Evolutionary conservation across 2,888 invertebrate species (phyloP), one percentile per base, ranked within the genome.

Genomic region (Torymus texanus): DNA sequence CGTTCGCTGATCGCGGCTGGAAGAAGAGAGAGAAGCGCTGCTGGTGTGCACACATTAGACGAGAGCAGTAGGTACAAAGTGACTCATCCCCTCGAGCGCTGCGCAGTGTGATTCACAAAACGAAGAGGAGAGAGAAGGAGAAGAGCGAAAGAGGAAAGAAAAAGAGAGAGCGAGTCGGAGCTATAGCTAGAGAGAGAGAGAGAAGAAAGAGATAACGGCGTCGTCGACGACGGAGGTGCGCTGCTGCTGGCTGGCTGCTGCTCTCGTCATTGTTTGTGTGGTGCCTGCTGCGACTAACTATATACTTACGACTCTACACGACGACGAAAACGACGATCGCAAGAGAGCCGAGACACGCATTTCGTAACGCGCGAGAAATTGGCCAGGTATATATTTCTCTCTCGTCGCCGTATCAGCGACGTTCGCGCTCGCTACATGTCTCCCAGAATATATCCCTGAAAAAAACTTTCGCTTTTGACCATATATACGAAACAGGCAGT

Each of bases 291-390:
- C 53, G 68, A 70, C 41, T 41, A 41, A 5, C 41, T 41, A 41
- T 41, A 41, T 8, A 1, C 1, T 1, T 41, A 21, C 21, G 21
- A 21, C 41, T 29, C 3, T 29, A 29, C 8, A 5, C 29, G 29
- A 29, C 29, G 29, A 41, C 41, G 41, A 41, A 41, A 8, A 41
- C 41, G 41, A 41, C 41, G 41, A 41, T 8, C 8, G 8, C 41
- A 41, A 41, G 41, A 41, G 41, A 41, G 41, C 41, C 41, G 41
- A 41, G 41, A 41, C 8, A 41, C 53, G 51, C 63, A 71, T 76
- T 76, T 76, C 76, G 70, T 70, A 70, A 79, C 75, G 66, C n/a
- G 53, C 16, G 66, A 71, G 41, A 79, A 75, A 79, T 79, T 75
- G 59, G 65, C 61, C 59, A 79, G 75, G 79, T 79, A 75, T 24